Percentiles rank a stretch among this genome's conserved stretches.
Evolutionary conservation across 2,888 invertebrate genomes (phyloP).

Genomic region (Gibbula magus): DNA sequence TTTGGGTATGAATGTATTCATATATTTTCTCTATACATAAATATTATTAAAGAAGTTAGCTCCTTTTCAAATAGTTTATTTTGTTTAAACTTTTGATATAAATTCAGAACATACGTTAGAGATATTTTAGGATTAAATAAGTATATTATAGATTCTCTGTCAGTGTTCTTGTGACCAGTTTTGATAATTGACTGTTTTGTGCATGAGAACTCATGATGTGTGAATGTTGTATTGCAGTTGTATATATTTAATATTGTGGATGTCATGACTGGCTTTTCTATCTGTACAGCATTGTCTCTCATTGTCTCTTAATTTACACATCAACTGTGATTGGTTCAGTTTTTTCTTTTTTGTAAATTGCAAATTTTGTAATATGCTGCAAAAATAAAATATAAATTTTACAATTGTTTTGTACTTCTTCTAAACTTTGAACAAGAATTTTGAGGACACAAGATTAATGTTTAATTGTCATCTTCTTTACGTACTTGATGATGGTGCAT

Average conservation of each 20-base stretch:
- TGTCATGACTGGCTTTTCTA: neutral
- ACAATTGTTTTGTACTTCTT: too few relatives aligned
- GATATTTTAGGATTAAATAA: neutral
- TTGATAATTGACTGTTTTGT: neutral
- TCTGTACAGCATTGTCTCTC: neutral
- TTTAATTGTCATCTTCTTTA: too few relatives aligned
- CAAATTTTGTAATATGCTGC: too few relatives aligned
- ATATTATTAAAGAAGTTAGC: too few relatives aligned
- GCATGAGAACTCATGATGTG: neutral
- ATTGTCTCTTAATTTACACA: neutral
- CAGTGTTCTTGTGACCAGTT: neutral
- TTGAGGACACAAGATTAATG: too few relatives aligned
- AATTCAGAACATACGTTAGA: neutral
- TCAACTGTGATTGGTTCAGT: neutral
- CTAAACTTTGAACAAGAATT: too few relatives aligned
- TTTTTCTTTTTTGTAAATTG: too few relatives aligned
- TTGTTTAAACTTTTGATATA: neutral
- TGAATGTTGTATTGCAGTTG: neutral
- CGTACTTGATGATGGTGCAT: too few relatives aligned
- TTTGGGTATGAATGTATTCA: too few relatives aligned
- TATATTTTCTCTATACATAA: too few relatives aligned
- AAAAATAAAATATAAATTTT: too few relatives aligned
- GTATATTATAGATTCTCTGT: neutral
- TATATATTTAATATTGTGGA: conserved; percentile 4
- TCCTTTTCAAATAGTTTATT: too few relatives aligned